Percentiles rank a stretch among this genome's conserved stretches.
Evolutionary conservation across 1,140 invertebrate species (phyloP).

Genomic region (Matsumurasca onukii): DNA sequence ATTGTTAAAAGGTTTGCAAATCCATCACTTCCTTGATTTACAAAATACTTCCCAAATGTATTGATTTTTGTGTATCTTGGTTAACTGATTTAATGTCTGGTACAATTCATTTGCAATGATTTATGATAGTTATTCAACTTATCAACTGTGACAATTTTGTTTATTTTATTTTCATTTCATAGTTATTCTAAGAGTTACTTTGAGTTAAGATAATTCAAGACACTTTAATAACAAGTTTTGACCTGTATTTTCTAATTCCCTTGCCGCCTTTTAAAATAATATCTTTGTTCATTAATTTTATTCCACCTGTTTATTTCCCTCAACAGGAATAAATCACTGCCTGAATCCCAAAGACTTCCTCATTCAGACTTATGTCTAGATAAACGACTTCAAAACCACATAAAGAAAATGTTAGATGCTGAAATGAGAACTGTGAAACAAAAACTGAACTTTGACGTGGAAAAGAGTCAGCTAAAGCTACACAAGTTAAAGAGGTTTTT

Average conservation of each 20-base stretch:
- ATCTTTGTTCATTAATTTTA: background rate
- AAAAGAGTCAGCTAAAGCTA: constrained; percentile 66
- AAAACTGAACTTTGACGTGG: constrained; percentile 62
- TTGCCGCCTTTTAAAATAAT: too few relatives aligned
- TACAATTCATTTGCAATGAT: too few relatives aligned
- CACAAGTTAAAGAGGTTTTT: constrained; percentile 71
- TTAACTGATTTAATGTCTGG: constrained; percentile 38
- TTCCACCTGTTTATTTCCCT: background rate
- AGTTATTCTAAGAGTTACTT: too few relatives aligned
- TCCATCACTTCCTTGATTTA: too few relatives aligned
- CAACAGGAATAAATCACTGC: constrained; percentile 60
- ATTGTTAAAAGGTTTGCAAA: background rate
- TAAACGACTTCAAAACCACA: constrained; percentile 53
- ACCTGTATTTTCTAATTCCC: too few relatives aligned
- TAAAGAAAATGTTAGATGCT: constrained; percentile 56
- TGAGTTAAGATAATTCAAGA: too few relatives aligned
- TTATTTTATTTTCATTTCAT: too few relatives aligned
- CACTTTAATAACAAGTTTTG: too few relatives aligned
- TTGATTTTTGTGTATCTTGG: constrained; percentile 36
- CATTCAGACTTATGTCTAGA: constrained; percentile 63
- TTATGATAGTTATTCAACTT: too few relatives aligned
- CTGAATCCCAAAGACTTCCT: constrained; percentile 56
- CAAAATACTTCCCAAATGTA: constrained; percentile 39
- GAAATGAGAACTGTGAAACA: constrained; percentile 59
- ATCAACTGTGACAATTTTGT: too few relatives aligned